Base-by-base conservation (phyloP, 2,888 invertebrate genomes). In the Cremastinae sp. region DNA sequence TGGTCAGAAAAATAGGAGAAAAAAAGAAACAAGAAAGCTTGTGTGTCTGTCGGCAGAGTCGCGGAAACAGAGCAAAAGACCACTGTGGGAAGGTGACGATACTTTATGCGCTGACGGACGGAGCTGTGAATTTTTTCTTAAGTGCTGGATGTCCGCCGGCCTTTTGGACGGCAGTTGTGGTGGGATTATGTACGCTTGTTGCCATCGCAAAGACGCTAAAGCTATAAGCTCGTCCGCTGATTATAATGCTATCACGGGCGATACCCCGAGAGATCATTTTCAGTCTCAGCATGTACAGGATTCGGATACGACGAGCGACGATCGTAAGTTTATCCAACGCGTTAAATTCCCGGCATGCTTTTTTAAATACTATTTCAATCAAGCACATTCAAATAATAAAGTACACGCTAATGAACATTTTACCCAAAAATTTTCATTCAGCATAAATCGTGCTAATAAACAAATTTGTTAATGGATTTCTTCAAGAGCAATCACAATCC, bases 141-240 rank as follows among this genome's bases (percentile, higher is more conserved):
- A 95, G 90, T 97, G 97, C 91, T 97, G 97, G 97, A 94, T 97
- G 93, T 93, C 95, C 75, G 96, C 96, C 82, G 97, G 97, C 75
- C 92, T 96, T 73, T 91, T 97, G 86, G 96, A 96, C 86, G 96
- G 96, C 81, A 93, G 95, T 80, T 97, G 97, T 90, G 94, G 94
- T 82, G 94, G 95, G 79, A 91, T 97, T 80, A 92, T 97, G 83
- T 95, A 94, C 88, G 96, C 96, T 80, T 97, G 97, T 92, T 97
- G 97, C 90, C 95, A 95, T 88, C 94, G 95, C 90, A 85, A 83
- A 82, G 85, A 86, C 81, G 85, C 88, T 70, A 86, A 87, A 84
- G 88, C 87, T 84, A 85, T 86, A 82, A 87, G 83, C 85, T 83
- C 84, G 72, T 75, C 73, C 51, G 64, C 75, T 72, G 87, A 88